phyloP scores from a whole-genome alignment of 2,113 vertebrate species.

The Nycticebus coucang region DNA sequence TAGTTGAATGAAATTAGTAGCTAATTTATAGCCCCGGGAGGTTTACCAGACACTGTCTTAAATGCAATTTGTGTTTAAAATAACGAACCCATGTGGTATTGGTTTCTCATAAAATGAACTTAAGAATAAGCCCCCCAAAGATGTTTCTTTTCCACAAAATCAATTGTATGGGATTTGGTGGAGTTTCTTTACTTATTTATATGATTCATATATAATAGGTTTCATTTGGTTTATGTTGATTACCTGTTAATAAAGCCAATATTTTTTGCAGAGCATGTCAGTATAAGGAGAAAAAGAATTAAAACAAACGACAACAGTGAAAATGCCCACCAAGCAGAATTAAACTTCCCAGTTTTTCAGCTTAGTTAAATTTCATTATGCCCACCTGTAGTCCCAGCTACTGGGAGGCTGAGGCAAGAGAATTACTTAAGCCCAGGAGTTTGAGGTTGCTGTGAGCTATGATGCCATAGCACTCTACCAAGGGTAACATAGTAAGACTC shows the following conservation, averaged over 20 bases:
- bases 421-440: too few relatives aligned
- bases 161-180: slow-evolving; percentile 5
- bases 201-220: background rate
- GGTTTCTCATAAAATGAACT: slow-evolving; percentile 64
- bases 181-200: slow-evolving; percentile 24
- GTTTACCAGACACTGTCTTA: slow-evolving; percentile 43
- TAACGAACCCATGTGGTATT: slow-evolving; percentile 47
- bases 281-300: background rate
- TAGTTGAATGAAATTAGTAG: slow-evolving; percentile 38
- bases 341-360: background rate
- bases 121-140: background rate
- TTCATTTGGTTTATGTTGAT: slow-evolving; percentile 1
- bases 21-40: slow-evolving; percentile 60
- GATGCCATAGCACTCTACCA: too few relatives aligned
- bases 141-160: slow-evolving; percentile 34
- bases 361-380: slow-evolving; percentile 6
- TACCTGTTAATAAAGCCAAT: slow-evolving; percentile 10
- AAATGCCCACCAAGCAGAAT: background rate
- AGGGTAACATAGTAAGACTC: too few relatives aligned
- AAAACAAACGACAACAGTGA: background rate
- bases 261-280: background rate
- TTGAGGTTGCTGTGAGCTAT: too few relatives aligned
- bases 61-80: slow-evolving; percentile 61
- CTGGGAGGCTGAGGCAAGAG: too few relatives aligned
- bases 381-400: background rate